Evolutionary conservation across 1,140 invertebrate species (phyloP).

Genomic region (Drosophila prosaltans): DNA sequence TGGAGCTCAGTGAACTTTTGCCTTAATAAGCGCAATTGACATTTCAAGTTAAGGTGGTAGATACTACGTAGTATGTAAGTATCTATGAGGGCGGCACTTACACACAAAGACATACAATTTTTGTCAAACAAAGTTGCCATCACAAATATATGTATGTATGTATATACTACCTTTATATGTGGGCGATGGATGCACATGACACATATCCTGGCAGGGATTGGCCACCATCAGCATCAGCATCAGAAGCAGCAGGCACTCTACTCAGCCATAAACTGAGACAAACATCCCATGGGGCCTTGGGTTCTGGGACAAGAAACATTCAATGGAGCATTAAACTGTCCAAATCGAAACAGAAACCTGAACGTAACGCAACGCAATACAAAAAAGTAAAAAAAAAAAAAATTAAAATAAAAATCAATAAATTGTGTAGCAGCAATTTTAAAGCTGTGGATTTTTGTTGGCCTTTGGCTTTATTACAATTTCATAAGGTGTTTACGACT

Average conservation of each 20-base stretch:
- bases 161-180: neutral
- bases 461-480: conserved; percentile 59
- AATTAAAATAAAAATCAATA: conserved; percentile 56
- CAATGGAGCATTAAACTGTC: conserved; percentile 68
- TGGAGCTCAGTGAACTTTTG: conserved; percentile 63
- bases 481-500: conserved; percentile 74
- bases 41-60: conserved; percentile 40
- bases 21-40: conserved; percentile 72
- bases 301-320: conserved; percentile 27
- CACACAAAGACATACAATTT: conserved; percentile 20
- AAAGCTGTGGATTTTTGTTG: conserved; percentile 12
- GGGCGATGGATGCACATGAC: conserved; percentile 36
- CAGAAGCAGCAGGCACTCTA: conserved; percentile 25
- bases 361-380: neutral
- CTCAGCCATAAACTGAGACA: conserved; percentile 46
- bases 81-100: neutral
- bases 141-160: conserved; percentile 9
- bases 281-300: conserved; percentile 25
- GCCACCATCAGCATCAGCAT: neutral
- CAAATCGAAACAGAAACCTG: conserved; percentile 47
- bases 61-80: neutral
- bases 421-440: conserved; percentile 13
- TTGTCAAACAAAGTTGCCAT: conserved; percentile 53
- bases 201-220: neutral
- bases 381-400: conserved; percentile 18